These are phyloP conservation scores for Rhynchotus rufescens DNA, from an alignment of 2,797 vertebrate genomes.

Conservation along the genomic window DNA sequence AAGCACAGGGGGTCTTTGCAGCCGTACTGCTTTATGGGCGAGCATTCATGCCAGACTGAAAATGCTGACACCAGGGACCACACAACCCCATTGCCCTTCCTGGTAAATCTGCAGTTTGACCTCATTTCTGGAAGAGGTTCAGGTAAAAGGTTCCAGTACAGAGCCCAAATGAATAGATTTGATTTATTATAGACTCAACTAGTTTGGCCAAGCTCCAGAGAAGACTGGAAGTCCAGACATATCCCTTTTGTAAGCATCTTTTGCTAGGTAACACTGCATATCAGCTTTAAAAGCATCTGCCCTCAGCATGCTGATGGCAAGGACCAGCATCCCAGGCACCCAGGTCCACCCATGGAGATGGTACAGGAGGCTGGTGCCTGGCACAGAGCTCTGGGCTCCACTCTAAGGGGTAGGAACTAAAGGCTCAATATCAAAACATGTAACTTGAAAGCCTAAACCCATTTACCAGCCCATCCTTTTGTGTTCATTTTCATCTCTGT, in stretches of 20 bases:
- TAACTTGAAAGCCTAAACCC: neutral
- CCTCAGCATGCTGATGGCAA: neutral
- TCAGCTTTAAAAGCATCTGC: neutral
- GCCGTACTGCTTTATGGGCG: neutral
- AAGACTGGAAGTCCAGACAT: neutral
- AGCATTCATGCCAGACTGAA: neutral
- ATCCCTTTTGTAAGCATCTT: neutral
- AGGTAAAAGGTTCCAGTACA: neutral
- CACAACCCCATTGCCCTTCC: neutral
- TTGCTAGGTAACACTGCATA: neutral
- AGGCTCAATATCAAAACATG: neutral
- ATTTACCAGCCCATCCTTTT: neutral
- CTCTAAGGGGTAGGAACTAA: neutral
- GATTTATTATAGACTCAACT: constrained; percentile 9
- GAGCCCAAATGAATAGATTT: neutral
- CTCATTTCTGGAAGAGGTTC: constrained; percentile 4
- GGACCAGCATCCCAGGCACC: neutral
- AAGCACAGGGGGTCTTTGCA: neutral
- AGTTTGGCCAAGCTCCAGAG: neutral
- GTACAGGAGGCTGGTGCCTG: neutral
- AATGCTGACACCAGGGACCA: neutral
- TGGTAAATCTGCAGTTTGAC: neutral
- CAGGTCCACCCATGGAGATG: neutral
- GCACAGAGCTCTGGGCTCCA: neutral
- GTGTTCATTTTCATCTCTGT: neutral